Conservation (phyloP, 2,113 vertebrate species). For the Tupaia chinensis region DNA sequence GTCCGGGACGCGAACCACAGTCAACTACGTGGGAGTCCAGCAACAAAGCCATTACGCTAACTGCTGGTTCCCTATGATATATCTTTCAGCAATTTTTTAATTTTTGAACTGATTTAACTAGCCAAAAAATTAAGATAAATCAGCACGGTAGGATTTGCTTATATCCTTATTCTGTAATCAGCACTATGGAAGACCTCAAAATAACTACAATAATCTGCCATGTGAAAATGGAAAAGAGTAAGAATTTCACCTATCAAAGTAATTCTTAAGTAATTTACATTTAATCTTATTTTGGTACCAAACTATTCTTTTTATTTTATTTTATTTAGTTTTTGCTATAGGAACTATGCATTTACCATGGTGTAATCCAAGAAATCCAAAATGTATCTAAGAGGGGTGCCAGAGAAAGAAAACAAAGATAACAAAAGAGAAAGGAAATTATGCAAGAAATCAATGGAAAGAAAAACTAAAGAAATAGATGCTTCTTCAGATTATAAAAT, state of each 20-base stretch:
- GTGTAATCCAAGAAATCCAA: conserved; percentile 8
- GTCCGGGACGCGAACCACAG: no score
- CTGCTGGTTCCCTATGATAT: neutral
- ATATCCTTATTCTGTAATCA: conserved; percentile 41
- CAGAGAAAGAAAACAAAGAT: conserved; percentile 40
- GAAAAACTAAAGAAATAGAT: neutral
- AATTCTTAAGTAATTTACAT: conserved; percentile 45
- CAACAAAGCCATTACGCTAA: no score
- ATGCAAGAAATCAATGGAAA: neutral
- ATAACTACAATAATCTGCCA: neutral
- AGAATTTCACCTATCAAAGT: conserved; percentile 15
- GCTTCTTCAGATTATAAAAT: conserved; percentile 45
- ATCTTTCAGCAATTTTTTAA: neutral
- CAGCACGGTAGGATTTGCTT: neutral
- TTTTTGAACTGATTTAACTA: conserved; percentile 36
- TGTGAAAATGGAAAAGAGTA: neutral
- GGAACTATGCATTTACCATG: no score
- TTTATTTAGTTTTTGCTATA: no score
- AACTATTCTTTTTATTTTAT: neutral
- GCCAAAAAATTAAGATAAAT: conserved; percentile 10
- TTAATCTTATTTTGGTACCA: conserved; percentile 44
- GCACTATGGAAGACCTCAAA: neutral
- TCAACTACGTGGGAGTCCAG: no score
- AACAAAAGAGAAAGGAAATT: neutral
- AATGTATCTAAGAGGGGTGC: neutral